A percentile compares a stretch with the other conserved stretches of the same genome.
phyloP scores from a whole-genome alignment of 2,113 vertebrate species.

The Sceloporus undulatus region DNA sequence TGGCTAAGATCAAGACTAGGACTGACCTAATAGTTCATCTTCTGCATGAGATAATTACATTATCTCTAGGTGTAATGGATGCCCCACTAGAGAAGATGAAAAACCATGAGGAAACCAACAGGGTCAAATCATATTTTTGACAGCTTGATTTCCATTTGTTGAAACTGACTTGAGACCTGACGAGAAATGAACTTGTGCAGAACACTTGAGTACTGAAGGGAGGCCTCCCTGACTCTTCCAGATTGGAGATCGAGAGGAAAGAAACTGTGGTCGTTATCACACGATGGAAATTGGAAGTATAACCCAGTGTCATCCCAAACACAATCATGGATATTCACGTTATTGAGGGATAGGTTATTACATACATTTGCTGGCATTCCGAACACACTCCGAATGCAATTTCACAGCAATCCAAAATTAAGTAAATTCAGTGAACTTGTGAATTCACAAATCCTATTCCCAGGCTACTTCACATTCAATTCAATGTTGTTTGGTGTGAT shows the following conservation, averaged over 20 bases:
- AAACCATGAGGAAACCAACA: background rate
- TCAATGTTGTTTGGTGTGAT: no score
- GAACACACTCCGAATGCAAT: no score
- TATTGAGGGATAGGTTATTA: no score
- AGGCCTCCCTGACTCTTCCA: background rate
- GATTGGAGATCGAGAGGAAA: slow-evolving; percentile 37
- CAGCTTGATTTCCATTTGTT: slow-evolving; percentile 41
- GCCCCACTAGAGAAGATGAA: background rate
- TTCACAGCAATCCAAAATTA: no score
- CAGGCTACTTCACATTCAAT: no score
- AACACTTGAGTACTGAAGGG: background rate
- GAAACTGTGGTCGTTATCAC: no score
- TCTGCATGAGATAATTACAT: background rate
- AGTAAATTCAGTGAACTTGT: no score
- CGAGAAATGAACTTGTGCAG: slow-evolving; percentile 39
- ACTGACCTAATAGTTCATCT: background rate
- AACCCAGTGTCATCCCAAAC: no score
- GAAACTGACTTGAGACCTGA: slow-evolving; percentile 11
- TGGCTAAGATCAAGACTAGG: background rate
- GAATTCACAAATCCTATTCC: no score
- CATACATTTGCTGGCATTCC: no score
- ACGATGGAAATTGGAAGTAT: no score
- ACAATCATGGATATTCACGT: no score
- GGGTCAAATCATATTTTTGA: slow-evolving; percentile 8
- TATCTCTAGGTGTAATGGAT: background rate